phyloP scores from a whole-genome alignment of 2,888 invertebrate species.

The Thecophora atra region DNA sequence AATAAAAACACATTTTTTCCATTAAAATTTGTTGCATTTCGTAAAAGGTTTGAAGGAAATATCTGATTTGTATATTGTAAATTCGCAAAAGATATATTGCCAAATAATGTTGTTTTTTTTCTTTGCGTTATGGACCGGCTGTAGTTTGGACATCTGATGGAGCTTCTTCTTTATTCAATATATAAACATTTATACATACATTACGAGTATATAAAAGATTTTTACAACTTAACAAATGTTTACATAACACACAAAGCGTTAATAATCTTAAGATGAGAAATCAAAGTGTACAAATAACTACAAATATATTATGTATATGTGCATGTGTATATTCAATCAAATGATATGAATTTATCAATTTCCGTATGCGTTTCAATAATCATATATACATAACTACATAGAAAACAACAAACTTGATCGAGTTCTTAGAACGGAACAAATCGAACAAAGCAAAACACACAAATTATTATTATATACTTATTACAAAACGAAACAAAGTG shows the following conservation, averaged over 20 bases:
- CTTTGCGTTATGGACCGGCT: no score
- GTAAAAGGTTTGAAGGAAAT: no score
- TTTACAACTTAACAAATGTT: background rate
- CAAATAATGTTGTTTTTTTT: no score
- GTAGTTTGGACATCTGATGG: no score
- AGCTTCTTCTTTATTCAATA: no score
- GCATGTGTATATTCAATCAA: conserved; percentile 14
- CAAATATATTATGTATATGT: conserved; percentile 4
- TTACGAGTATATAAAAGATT: no score
- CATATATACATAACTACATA: background rate
- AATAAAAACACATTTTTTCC: no score
- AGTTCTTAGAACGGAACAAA: background rate
- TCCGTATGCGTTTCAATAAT: conserved; percentile 27
- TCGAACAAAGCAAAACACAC: conserved; percentile 17
- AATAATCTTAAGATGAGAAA: conserved; percentile 1
- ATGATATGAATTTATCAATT: conserved; percentile 17
- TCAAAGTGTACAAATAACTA: conserved; percentile 26
- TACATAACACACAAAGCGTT: background rate
- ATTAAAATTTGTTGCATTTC: no score
- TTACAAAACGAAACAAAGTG: background rate
- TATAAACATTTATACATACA: no score
- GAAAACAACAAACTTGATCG: background rate
- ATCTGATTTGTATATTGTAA: no score
- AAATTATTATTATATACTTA: conserved; percentile 12
- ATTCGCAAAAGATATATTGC: no score